Evolutionary conservation across 2,888 invertebrate species (phyloP), one percentile per base, ranked within the genome.

Genomic region (Athalia rosae): DNA sequence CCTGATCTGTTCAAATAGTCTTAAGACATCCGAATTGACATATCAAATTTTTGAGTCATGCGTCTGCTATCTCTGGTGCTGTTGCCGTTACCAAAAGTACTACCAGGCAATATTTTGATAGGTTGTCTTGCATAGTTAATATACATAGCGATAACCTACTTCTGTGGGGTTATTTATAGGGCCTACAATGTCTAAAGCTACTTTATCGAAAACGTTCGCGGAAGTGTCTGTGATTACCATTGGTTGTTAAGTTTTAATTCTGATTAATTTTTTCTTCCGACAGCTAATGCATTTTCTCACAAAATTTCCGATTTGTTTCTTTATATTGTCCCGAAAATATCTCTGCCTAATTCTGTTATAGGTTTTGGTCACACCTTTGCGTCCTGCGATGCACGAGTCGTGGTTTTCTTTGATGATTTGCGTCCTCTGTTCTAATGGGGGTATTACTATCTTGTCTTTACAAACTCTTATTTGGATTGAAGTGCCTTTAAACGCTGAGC

Each of bases 1-100:
- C 83, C 76, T 82, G 82, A 48, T 85, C 84, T 0, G 83, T 82
- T 9, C 84, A 28, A 8, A 78, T 76, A 41, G n/a, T 9, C 62
- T 62, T 48, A 11, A 78, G 78, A n/a, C 45, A 41, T 50, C 74
- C 78, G 45, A 58, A 78, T 53, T 41, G 76, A 11, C 62, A 63
- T 3, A 76, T 74, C 28, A 78, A 76, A 11, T 78, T 48, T 13
- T 28, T 50, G 4, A 78, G 50, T 11, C 78, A 56, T 45, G 74
- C 66, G 11, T 76, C 41, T 13, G 78, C 78, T 4, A 78, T 78
- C 7, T 64, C 43, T 9, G 53, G 43, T 1, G 76, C 48, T 13
- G 28, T 64, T 41, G 64, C 64, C n/a, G 50, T 28, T 11, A 28
- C 50, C 56, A 76, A 13, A 0, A 76, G 76, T 53, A 76, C 47